These are phyloP conservation scores for Ruditapes philippinarum DNA, from an alignment of 1,140 invertebrate genomes.

Conservation along the genomic window DNA sequence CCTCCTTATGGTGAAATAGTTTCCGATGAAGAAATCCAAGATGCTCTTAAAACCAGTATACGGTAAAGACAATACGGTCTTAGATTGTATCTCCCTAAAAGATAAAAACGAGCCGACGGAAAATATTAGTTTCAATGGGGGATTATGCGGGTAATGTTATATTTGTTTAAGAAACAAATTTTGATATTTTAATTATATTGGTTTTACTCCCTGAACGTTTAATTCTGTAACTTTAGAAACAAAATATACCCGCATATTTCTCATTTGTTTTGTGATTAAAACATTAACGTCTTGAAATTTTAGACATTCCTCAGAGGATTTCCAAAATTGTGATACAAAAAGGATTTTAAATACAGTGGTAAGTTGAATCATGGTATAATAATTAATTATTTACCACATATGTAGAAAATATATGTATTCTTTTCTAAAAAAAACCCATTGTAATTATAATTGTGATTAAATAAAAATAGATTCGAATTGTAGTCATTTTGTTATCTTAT, in stretches of 20 bases:
- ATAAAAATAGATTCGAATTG: too few relatives aligned
- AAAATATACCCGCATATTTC: constrained; percentile 22
- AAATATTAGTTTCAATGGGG: background rate
- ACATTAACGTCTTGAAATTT: background rate
- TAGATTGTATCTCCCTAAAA: constrained; percentile 8
- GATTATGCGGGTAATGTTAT: background rate
- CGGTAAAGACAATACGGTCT: constrained; percentile 42
- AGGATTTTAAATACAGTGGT: background rate
- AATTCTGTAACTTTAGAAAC: background rate
- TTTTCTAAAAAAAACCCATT: too few relatives aligned
- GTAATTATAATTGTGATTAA: too few relatives aligned
- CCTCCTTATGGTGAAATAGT: background rate
- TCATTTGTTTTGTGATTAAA: background rate
- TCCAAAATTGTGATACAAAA: constrained; percentile 13
- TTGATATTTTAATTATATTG: constrained; percentile 13
- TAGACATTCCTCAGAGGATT: constrained; percentile 18
- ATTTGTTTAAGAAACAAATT: background rate
- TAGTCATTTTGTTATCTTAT: too few relatives aligned
- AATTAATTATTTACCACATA: too few relatives aligned
- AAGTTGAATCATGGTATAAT: background rate
- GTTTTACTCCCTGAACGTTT: background rate
- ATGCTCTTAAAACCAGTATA: constrained; percentile 41
- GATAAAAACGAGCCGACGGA: background rate
- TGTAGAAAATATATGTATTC: too few relatives aligned
- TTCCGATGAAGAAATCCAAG: constrained; percentile 9